A percentile compares a stretch with the other conserved stretches of the same genome.
These are phyloP conservation scores for Hepsetus odoe DNA, from an alignment of 2,113 vertebrate species.

Conservation along the genomic window DNA sequence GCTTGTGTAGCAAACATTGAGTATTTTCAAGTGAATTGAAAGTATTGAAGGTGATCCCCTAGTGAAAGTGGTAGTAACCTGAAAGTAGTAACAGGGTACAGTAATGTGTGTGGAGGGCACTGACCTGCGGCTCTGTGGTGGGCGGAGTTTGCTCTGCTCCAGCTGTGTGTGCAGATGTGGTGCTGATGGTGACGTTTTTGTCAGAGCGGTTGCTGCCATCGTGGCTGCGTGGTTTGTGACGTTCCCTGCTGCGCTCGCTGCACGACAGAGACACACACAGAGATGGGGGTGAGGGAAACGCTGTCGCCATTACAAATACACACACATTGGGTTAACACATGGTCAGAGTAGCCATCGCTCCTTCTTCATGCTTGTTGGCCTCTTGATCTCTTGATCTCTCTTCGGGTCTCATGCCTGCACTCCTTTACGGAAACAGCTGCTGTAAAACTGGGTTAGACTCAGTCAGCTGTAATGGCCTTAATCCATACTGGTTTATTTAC, in stretches of 20 bases:
- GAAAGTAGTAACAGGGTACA: background rate
- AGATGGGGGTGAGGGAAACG: slow-evolving; percentile 25
- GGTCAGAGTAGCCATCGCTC: slow-evolving; percentile 21
- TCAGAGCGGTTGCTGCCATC: slow-evolving; percentile 87
- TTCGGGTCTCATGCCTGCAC: background rate
- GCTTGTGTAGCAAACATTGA: no score
- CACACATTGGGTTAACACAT: background rate
- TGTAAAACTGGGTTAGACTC: slow-evolving; percentile 46
- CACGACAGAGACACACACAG: slow-evolving; percentile 39
- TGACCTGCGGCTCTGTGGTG: slow-evolving; percentile 83
- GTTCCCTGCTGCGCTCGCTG: slow-evolving; percentile 87
- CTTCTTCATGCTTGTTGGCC: background rate
- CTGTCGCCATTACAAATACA: slow-evolving; percentile 22
- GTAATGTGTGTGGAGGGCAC: background rate
- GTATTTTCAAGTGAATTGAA: no score
- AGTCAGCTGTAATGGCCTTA: slow-evolving; percentile 46
- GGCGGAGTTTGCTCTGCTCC: slow-evolving; percentile 79
- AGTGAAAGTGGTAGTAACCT: no score
- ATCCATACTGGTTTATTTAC: slow-evolving; percentile 23
- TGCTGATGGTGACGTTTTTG: slow-evolving; percentile 93
- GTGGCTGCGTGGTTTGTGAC: slow-evolving; percentile 90
- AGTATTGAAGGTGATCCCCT: no score
- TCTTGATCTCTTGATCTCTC: background rate
- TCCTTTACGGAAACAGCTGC: slow-evolving; percentile 37
- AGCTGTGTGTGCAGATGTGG: slow-evolving; percentile 84